Conservation (phyloP, 2,888 invertebrate genomes). For the Drosophila emarginata region DNA sequence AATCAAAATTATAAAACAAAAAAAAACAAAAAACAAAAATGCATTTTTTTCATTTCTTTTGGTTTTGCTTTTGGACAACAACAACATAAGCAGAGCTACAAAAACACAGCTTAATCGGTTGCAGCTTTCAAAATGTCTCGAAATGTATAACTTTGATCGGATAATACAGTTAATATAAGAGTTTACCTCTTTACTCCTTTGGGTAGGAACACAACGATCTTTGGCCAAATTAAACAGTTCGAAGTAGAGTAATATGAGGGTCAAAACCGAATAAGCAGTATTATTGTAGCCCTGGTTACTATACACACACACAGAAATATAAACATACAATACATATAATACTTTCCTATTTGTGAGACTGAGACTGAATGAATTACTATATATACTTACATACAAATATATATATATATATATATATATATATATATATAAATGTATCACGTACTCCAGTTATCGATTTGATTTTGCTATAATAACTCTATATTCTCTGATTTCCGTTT, state of each 20-base stretch:
- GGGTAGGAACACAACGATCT: too few species aligned
- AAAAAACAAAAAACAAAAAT: slow-evolving; percentile 45
- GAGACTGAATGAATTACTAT: slow-evolving; percentile 69
- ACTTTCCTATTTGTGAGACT: slow-evolving; percentile 76
- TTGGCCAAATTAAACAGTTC: background rate
- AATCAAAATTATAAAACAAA: slow-evolving; percentile 70
- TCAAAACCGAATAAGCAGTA: background rate
- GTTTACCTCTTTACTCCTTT: too few species aligned
- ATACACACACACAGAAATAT: slow-evolving; percentile 4
- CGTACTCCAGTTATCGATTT: slow-evolving; percentile 32
- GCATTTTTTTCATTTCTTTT: slow-evolving; percentile 58
- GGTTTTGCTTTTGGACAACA: slow-evolving; percentile 28
- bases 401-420: slow-evolving; percentile 29
- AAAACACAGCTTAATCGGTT: background rate
- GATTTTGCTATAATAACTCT: slow-evolving; percentile 32
- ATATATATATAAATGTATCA: slow-evolving; percentile 39
- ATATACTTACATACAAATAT: slow-evolving; percentile 44
- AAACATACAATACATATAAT: slow-evolving; percentile 45
- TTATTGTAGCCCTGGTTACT: background rate
- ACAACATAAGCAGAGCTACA: slow-evolving; percentile 5
- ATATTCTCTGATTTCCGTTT: slow-evolving; percentile 8
- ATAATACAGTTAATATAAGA: background rate
- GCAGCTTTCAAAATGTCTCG: background rate
- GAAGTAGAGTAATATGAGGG: too few species aligned
- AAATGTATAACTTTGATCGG: background rate